Conservation (phyloP, 2,888 invertebrate genomes). For the Drosophila siamana region DNA sequence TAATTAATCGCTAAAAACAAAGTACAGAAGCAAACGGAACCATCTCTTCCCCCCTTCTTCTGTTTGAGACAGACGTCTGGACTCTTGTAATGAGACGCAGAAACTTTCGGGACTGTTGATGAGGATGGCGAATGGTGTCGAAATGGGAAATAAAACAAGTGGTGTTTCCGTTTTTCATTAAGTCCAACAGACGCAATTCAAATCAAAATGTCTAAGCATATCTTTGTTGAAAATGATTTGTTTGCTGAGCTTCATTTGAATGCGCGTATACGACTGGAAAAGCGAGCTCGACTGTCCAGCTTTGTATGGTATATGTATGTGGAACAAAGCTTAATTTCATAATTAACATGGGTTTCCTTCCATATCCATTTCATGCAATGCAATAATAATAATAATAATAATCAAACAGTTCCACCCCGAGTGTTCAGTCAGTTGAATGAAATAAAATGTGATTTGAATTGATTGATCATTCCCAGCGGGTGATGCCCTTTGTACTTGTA, state of each 20-base stretch:
- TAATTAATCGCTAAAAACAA: constrained; percentile 84
- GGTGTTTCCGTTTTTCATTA: constrained; percentile 84
- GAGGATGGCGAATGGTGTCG: constrained; percentile 44
- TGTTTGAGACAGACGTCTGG: constrained; percentile 3
- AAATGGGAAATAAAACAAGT: constrained; percentile 65
- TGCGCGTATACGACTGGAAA: constrained; percentile 19
- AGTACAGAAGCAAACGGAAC: constrained; percentile 64
- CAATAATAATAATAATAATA: constrained; percentile 53
- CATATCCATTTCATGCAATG: constrained; percentile 30
- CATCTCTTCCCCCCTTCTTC: not conserved
- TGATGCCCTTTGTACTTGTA: constrained; percentile 64
- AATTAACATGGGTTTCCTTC: constrained; percentile 66
- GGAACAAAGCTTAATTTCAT: constrained; percentile 59
- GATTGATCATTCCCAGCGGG: constrained; percentile 85
- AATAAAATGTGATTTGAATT: constrained; percentile 81
- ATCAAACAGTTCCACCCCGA: constrained; percentile 41
- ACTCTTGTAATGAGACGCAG: constrained; percentile 59
- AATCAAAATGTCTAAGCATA: constrained; percentile 57
- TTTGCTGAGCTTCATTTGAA: constrained; percentile 52
- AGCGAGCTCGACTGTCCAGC: constrained; percentile 37
- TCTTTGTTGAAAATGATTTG: constrained; percentile 64
- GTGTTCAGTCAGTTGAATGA: constrained; percentile 55
- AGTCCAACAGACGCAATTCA: constrained; percentile 44
- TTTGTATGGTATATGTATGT: constrained; percentile 7
- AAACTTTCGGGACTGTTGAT: constrained; percentile 34